A percentile compares a stretch with the other conserved stretches of the same genome.
phyloP scores from a whole-genome alignment of 2,113 vertebrate species.

The Siniperca chuatsi region DNA sequence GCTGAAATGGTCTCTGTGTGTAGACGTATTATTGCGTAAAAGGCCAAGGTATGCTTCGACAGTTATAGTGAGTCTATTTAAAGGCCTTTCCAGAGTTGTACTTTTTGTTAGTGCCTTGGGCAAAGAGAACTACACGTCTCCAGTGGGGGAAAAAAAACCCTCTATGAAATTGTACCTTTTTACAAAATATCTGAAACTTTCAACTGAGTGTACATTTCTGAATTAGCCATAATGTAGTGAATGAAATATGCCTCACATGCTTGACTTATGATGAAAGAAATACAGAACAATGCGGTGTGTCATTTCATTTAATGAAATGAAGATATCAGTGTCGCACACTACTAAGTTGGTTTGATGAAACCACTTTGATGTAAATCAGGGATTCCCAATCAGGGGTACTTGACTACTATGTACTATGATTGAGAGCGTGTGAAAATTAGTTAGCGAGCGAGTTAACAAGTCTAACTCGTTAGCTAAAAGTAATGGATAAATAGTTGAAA shows the following conservation, averaged over 20 bases:
- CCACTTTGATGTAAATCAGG: not conserved
- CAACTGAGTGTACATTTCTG: slow-evolving; percentile 25
- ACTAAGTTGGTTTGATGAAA: slow-evolving; percentile 2
- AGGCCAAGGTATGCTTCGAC: slow-evolving; percentile 56
- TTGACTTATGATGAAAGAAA: not conserved
- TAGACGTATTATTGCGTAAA: slow-evolving; percentile 59
- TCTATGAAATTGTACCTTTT: slow-evolving; percentile 1
- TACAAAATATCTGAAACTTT: slow-evolving; percentile 10
- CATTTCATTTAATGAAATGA: not conserved
- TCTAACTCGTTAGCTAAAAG: not conserved
- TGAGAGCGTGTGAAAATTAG: not conserved
- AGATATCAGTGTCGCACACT: not conserved
- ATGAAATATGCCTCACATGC: not conserved
- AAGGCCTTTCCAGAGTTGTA: slow-evolving; percentile 54
- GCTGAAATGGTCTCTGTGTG: slow-evolving; percentile 45
- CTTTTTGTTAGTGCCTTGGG: slow-evolving; percentile 52
- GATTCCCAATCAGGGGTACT: not conserved
- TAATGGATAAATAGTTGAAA: not conserved
- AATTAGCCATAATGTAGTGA: slow-evolving; percentile 20
- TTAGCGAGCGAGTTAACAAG: not conserved
- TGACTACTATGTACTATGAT: not conserved
- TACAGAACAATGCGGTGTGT: not conserved
- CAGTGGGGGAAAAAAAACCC: slow-evolving; percentile 9
- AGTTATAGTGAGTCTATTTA: slow-evolving; percentile 68
- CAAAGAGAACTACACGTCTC: slow-evolving; percentile 44